Evolutionary conservation across 2,797 vertebrate genomes (phyloP), one percentile per base, ranked within the genome.

Genomic region (Hyperoplus lanceolatus): DNA sequence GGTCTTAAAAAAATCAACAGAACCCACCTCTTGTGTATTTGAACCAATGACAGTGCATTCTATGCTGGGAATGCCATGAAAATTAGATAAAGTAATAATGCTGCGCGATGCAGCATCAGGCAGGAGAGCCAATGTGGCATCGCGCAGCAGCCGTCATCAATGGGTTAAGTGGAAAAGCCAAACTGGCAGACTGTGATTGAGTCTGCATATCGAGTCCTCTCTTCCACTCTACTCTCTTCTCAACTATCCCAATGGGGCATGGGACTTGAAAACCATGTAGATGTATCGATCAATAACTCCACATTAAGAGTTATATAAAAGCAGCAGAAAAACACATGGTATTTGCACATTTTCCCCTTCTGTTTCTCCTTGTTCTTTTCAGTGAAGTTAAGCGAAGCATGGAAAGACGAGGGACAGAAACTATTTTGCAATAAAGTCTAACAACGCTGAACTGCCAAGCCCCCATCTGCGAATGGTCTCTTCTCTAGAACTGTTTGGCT

Each of bases 131-230:
- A n/a, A n/a, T n/a, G n/a, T n/a, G n/a, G n/a, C n/a, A n/a, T n/a
- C n/a, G n/a, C n/a, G n/a, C n/a, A n/a, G n/a, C n/a, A n/a, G n/a
- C n/a, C n/a, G n/a, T n/a, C n/a, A n/a, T n/a, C n/a, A n/a, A n/a
- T n/a, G n/a, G n/a, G n/a, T 49, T 63, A 74, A 81, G 73, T 79
- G 66, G 87, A 81, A 76, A 89, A 88, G 79, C 70, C 81, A 75
- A 84, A 83, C 81, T 67, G 72, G 62, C 79, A 76, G 75, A 75
- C 63, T 69, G 62, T 76, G 75, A 87, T 80, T 78, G 64, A 79
- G 38, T 68, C 67, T 73, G 69, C 59, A 69, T 67, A 63, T 54
- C 1, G 8, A 60, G 21, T n/a, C 3, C 29, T 38, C 63, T 69
- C 39, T 18, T 51, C 50, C 55, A 50, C 16, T 46, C 12, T 49